A percentile compares a stretch with the other conserved stretches of the same genome.
These are phyloP conservation scores for Phymorhynchus buccinoides DNA, from an alignment of 1,140 invertebrate species.

Conservation along the genomic window DNA sequence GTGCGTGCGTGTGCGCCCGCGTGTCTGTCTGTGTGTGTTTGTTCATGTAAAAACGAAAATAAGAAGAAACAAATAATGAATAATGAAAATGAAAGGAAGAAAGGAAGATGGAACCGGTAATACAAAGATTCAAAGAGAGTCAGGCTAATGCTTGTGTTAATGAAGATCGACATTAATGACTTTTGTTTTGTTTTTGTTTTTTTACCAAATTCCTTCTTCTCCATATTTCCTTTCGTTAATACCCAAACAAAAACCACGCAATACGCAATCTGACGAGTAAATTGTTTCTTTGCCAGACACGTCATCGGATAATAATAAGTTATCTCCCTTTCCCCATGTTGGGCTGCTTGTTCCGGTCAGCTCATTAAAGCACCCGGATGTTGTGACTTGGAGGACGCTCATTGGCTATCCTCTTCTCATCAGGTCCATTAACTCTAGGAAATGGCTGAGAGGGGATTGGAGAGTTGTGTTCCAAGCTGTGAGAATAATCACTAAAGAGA, in stretches of 20 bases:
- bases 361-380: neutral
- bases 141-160: neutral
- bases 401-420: too few species aligned
- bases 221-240: neutral
- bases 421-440: too few species aligned
- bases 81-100: too few species aligned
- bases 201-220: neutral
- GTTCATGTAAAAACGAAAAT: neutral
- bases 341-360: neutral
- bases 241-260: too few species aligned
- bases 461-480: neutral
- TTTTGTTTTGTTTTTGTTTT: conserved; percentile 8
- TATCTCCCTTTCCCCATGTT: neutral
- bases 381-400: too few species aligned
- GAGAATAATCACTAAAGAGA: neutral
- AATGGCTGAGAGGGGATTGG: too few species aligned
- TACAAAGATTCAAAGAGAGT: neutral
- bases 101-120: too few species aligned
- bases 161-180: neutral
- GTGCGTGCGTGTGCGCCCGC: conserved; percentile 14
- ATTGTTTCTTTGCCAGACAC: neutral
- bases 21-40: neutral
- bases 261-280: neutral
- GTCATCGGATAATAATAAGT: neutral
- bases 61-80: neutral